Base-by-base conservation (phyloP, 2,113 vertebrate species). In the Bufo gargarizans region DNA sequence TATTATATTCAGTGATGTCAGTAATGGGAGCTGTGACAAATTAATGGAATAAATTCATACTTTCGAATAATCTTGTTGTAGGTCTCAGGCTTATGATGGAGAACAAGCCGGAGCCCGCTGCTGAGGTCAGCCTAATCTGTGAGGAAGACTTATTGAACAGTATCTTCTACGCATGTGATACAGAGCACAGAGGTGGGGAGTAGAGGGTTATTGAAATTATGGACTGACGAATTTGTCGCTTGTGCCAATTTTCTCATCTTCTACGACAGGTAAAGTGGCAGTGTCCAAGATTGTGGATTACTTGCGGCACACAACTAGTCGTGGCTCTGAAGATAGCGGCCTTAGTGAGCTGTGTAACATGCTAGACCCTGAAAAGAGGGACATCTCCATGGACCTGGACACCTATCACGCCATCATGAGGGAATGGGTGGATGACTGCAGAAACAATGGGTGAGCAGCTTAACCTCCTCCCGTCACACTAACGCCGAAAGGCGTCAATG, bases 281-380 rank as follows among this genome's bases (percentile, higher is more conserved):
- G 96, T 98, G 89, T 96, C 96, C n/a, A 95, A 95, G 78, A 95
- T 99, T 22, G 93, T 97, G 77, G 95, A 98, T 90, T 98, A 95
- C 80, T 89, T 98, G 88, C 95, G 95, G 6, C 94, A 95, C 82
- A 97, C 95, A 0, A 96, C 94, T 7, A 95, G 95, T 50, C 94
- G 94, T 8, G 94, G 91, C 47, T 94, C 93, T 0, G 96, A 96
- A 86, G 97, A 97, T 71, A 94, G 95, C 0, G 95, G 94, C 10
- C 94, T 98, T 2, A 96, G 96, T 63, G 96, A 97, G 19, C 93
- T 99, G 3, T 97, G 96, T 87, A 94, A 95, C 90, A 95, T 97
- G 96, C 94, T 99, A 45, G 97, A 98, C 86, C 97, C 97, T 0
- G 96, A 97, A 3, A 95, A 93, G 78, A 96, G 94, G 86, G 96